Base-by-base conservation (phyloP, 2,888 invertebrate genomes). In the Drosophila birchii region DNA sequence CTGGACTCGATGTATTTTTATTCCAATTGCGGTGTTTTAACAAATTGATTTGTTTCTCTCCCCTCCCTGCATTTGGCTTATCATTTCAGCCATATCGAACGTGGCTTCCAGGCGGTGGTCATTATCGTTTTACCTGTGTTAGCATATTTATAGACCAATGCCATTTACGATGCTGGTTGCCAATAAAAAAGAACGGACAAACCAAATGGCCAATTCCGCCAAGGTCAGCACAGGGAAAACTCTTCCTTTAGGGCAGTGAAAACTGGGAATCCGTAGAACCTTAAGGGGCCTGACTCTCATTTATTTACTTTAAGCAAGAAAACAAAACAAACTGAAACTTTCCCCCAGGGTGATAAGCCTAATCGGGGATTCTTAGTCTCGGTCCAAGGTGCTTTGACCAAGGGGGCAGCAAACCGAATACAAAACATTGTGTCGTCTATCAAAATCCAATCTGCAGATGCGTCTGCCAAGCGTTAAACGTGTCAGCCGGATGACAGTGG, bases 311-410 rank as follows among this genome's bases (percentile, higher is more conserved):
- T 38, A 20, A 34, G 3, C 26, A 68, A 36, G 18, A 56, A 51
- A 67, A 44, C 36, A 51, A 53, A 47, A 45, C 11, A 36, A 55
- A 55, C n/a, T 34, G 47, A 43, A 61, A 71, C 47, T 61, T 72
- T 72, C 29, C 51, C 51, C 45, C 45, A n/a, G 23, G 45, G 11
- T 41, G 72, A 73, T 73, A 73, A 73, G 72, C 45, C 29, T 71
- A 70, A 70, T 70, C 69, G 72, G 39, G 14, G 36, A 60, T 54
- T 18, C 23, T 59, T 59, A 34, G 44, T 70, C 71, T 11, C 74
- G 45, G 74, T 73, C 72, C 72, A 73, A 73, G 72, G 75, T 64
- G 75, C 72, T 75, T 43, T 54, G 64, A 45, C 59, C 71, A 58
- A 58, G 69, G n/a, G 59, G 72, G 38, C 67, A 34, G 32, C 67